Evolutionary conservation across 2,797 vertebrate species (phyloP), one percentile per base, ranked within the genome.

Genomic region (Pachyuromys duprasi): DNA sequence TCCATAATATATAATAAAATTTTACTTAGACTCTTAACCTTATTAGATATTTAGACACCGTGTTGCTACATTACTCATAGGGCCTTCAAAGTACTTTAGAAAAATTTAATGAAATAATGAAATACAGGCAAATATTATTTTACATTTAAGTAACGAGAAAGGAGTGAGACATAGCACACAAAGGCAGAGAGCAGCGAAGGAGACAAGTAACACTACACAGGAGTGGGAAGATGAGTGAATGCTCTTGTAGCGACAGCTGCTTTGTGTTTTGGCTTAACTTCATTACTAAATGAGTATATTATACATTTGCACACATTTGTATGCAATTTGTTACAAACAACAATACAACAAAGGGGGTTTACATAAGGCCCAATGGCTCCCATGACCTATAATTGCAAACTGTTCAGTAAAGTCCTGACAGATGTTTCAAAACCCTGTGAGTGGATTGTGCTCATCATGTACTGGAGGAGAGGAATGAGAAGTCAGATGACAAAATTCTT

Each of bases 291-390:
- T 76, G 18, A 31, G 45, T 28, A 28, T 45, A 31, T 13, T 9
- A 45, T 8, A 72, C 57, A 3, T 70, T 76, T 33, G n/a, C 78
- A 14, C 17, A 33, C 1, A 2, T 76, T 22, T 88, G 55, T 75
- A 74, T 93, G n/a, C 6, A 90, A 86, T 95, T 94, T n/a, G 5
- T 67, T 65, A 93, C 60, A 86, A 91, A 86, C 57, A 80, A 49
- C 45, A 87, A 82, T 3, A 57, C 55, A 80, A 67, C 12, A 3
- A 80, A 7, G 8, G 1, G 28, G 3, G 55, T 7, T n/a, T 60
- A 3, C 39, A 8, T 78, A 4, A 5, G 5, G 24, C 14, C 12
- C 12, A 36, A 2, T 63, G 26, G 2, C 5, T 87, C 14, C 78
- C 6, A 49, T 2, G 26, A 22, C 45, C 28, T 7, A 28, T n/a